Evolutionary conservation across 2,797 vertebrate species (phyloP).

Genomic region (Vespertilio murinus): DNA sequence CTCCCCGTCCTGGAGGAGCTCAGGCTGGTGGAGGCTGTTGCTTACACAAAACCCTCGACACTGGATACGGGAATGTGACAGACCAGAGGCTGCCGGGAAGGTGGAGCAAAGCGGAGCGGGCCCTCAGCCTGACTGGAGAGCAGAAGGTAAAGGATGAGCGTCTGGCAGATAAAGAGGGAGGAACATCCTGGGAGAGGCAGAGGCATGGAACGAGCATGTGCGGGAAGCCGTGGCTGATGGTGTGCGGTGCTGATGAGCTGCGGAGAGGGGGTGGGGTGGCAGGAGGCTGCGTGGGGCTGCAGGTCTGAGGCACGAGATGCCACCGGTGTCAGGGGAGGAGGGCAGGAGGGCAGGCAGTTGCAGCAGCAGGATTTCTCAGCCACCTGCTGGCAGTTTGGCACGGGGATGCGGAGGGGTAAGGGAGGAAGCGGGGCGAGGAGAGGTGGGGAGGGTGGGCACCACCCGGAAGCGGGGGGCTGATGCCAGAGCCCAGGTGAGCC

Average conservation of each 20-base stretch:
- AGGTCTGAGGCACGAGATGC: neutral
- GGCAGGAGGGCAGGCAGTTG: neutral
- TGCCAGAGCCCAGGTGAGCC: neutral
- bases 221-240: neutral
- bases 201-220: neutral
- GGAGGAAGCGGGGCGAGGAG: neutral
- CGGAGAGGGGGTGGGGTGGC: neutral
- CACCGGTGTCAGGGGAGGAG: accelerated
- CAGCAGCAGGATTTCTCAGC: neutral
- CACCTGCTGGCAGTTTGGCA: neutral
- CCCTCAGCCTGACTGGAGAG: neutral
- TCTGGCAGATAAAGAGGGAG: neutral
- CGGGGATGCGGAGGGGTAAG: too few species aligned
- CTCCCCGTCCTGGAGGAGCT: neutral
- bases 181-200: neutral
- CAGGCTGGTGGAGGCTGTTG: neutral
- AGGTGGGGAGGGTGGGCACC: accelerated
- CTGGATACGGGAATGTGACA: accelerated
- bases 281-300: neutral
- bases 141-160: neutral
- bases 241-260: too few species aligned
- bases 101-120: neutral
- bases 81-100: neutral
- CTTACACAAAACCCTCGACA: neutral
- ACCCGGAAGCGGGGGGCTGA: neutral